Evolutionary conservation across 2,888 invertebrate species (phyloP).

Genomic region (Folsomia candida): DNA sequence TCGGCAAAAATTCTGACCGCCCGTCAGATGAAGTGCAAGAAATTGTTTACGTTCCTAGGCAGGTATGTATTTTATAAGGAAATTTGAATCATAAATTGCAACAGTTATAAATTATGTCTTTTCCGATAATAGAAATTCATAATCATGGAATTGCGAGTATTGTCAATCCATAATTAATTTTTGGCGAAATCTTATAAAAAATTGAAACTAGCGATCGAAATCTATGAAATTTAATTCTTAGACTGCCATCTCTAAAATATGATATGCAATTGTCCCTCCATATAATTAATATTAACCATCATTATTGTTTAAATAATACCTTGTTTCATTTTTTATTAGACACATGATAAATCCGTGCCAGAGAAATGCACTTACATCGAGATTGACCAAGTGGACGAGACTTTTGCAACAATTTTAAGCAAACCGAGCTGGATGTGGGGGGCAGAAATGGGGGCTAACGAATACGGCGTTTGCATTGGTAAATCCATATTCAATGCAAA

Average conservation of each 20-base stretch:
- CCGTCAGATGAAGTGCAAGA: slow-evolving; percentile 72
- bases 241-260: too few relatives aligned
- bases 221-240: too few relatives aligned
- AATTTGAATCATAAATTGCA: too few relatives aligned
- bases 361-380: slow-evolving; percentile 70
- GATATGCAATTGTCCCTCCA: too few relatives aligned
- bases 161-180: too few relatives aligned
- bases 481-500: background rate
- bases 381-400: slow-evolving; percentile 61
- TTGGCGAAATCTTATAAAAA: too few relatives aligned
- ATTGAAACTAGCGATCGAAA: too few relatives aligned
- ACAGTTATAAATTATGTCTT: too few relatives aligned
- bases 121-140: too few relatives aligned
- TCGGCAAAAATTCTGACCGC: slow-evolving; percentile 77
- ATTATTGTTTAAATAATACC: too few relatives aligned
- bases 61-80: background rate
- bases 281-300: too few relatives aligned
- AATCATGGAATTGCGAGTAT: too few relatives aligned
- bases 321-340: background rate
- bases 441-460: slow-evolving; percentile 83
- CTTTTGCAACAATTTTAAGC: slow-evolving; percentile 70
- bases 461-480: slow-evolving; percentile 71
- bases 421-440: slow-evolving; percentile 83
- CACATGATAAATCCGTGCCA: slow-evolving; percentile 11
- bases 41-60: slow-evolving; percentile 61